Evolutionary conservation across 2,113 vertebrate species (phyloP), one percentile per base, ranked within the genome.

Genomic region (Cavia porcellus): DNA sequence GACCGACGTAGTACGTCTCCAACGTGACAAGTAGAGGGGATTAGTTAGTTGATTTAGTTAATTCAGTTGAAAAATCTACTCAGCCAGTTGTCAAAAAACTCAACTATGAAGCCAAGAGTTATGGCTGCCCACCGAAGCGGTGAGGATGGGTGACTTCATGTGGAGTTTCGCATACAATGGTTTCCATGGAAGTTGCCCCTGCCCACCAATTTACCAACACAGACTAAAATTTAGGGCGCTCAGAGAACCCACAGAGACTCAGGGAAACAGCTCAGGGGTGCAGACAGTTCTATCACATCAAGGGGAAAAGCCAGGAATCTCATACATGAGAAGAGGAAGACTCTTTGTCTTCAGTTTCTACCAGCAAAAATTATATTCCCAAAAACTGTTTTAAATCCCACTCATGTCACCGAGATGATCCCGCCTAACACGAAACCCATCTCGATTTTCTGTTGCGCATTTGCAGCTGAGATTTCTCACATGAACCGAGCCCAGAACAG

Each of bases 41-140:
- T 24, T 79, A 55, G 45, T 25, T 17, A 20, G 45, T 22, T 70
- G n/a, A n/a, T 50, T 61, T 66, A 38, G 45, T 79, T 66, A 64
- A 66, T 87, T 91, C 25, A 0, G 7, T 70, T 80, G 82, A 92
- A 62, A 89, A 70, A 32, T 79, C 52, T 42, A 14, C 61, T 66
- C 20, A 80, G 22, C 2, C 24, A 6, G 2, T 45, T 59, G 38
- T 59, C 35, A 64, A 77, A 86, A 90, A 80, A 77, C 0, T 1
- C 28, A 47, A n/a, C 25, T 28, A 5, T 59, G 38, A 5, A 0
- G 17, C 55, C 57, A 42, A 68, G 82, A 89, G 52, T 61, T 74
- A 5, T 2, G 4, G 24, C 3, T 22, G 2, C 3, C 3, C 2
- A 0, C 1, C 2, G 10, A 15, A 7, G 35, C 57, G 61, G 13